Base-by-base conservation (phyloP, 2,888 invertebrate species). In the Stenichneumon culpator region DNA sequence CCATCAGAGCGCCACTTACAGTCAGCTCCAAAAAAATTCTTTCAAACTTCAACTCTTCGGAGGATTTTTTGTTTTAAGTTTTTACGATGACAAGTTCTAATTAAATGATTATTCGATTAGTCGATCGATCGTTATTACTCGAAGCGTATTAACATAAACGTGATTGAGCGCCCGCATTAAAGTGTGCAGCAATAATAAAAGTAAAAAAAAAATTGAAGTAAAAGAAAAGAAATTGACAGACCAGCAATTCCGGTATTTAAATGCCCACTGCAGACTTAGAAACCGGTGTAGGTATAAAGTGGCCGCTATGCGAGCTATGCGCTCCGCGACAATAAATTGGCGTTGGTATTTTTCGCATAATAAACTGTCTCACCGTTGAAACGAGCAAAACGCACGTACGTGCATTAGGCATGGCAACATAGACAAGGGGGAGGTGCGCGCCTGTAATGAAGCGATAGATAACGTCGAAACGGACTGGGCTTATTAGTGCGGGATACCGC, bases 381-480 rank as follows among this genome's bases (percentile, higher is more conserved):
- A 78, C 84, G 81, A 81, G 84, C 77, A 81, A 84, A 84, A 81
- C 67, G 65, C 75, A 79, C 79, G 32, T 44, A 70, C 54, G 16
- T 1, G 52, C 74, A 52, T 79, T 77, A 77, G 67, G 28, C 57
- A 54, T 19, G 22, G 50, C 32, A 67, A 32, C 44, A 60, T 50
- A 82, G 82, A 74, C 82, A 69, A 70, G 68, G 32, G 79, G 79
- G 74, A 68, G 73, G 74, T 67, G 78, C 70, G 74, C 73, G 81
- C 52, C 16, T 69, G 67, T 84, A 84, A 84, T 84, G 82, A 84
- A 84, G 84, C 84, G 82, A 84, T 84, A 82, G 84, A 84, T 82
- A 84, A 84, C 79, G 79, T 84, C 82, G 54, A 39, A 28, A 69
- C 78, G 68, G 84, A 78, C 81, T 70, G 81, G 81, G 81, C 81